Conservation (phyloP, 2,113 vertebrate genomes). For the Balaenoptera acutorostrata region DNA sequence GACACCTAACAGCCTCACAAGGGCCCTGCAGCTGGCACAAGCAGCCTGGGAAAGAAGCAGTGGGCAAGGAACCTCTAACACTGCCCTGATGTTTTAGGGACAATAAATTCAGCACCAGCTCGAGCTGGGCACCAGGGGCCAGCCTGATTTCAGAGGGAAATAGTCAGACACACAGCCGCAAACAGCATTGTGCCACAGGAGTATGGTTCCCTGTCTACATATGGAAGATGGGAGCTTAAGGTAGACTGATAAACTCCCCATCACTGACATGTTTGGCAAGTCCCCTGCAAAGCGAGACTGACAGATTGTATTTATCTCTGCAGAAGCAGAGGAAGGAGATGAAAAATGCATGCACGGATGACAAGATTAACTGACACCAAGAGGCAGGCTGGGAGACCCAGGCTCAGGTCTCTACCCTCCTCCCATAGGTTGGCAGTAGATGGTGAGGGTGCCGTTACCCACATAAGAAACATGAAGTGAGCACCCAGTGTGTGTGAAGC, state of each 20-base stretch:
- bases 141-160: background rate
- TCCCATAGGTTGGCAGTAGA: background rate
- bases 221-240: background rate
- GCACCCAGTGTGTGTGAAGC: background rate
- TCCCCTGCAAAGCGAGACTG: slow-evolving; percentile 28
- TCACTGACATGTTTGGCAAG: slow-evolving; percentile 1
- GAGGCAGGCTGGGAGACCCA: background rate
- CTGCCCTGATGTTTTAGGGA: background rate
- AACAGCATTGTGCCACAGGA: background rate
- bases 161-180: fast-evolving
- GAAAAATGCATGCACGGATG: background rate
- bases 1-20: slow-evolving; percentile 48
- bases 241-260: background rate
- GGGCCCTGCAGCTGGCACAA: slow-evolving; percentile 21
- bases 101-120: background rate
- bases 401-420: background rate
- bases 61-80: background rate
- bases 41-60: background rate
- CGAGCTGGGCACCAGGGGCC: background rate
- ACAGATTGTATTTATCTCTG: slow-evolving; percentile 40
- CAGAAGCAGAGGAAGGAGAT: slow-evolving; percentile 6
- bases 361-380: background rate
- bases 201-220: background rate
- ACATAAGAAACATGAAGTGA: background rate
- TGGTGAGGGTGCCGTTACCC: background rate